Evolutionary conservation across 2,888 invertebrate species (phyloP), one percentile per base, ranked within the genome.

Genomic region (Neria commutata): DNA sequence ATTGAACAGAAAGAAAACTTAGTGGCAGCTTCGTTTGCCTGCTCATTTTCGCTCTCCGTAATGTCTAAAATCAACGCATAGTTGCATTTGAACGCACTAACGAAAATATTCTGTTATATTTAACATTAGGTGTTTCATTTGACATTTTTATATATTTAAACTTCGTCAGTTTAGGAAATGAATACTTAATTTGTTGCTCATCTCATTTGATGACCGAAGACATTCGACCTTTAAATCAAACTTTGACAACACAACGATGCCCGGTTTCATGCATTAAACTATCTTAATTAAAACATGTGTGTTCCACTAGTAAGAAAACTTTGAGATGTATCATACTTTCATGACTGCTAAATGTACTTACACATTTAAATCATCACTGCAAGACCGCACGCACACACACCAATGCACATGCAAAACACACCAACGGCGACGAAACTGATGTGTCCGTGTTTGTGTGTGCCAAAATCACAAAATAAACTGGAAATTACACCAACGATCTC

Each of bases 321-420:
- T n/a, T n/a, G n/a, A n/a, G n/a, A n/a, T n/a, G n/a, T n/a, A n/a
- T n/a, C n/a, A n/a, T n/a, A n/a, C n/a, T n/a, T 21, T 42, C 21
- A 29, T 37, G 26, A 42, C 23, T 8, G 5, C 29, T 8, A 29
- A 45, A 29, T 16, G 29, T 66, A 70, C 68, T 69, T 67, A 67
- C 70, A 54, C 66, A 69, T 69, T 70, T 64, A 70, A 62, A 69
- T 66, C 69, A 70, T 70, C 68, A 67, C 68, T 66, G 67, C 64
- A 64, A 48, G 57, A 57, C 53, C 46, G 56, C 52, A 47, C 50
- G 48, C 59, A 55, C 53, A 59, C 51, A 52, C 54, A 50, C n/a
- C n/a, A 55, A 56, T 54, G 60, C 46, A 54, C 52, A 61, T 62
- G 60, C 60, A 61, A 57, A 50, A 54, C 45, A 54, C 48, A 46